Evolutionary conservation across 1,140 invertebrate genomes (phyloP).

Genomic region (Sarcophaga peregrina): DNA sequence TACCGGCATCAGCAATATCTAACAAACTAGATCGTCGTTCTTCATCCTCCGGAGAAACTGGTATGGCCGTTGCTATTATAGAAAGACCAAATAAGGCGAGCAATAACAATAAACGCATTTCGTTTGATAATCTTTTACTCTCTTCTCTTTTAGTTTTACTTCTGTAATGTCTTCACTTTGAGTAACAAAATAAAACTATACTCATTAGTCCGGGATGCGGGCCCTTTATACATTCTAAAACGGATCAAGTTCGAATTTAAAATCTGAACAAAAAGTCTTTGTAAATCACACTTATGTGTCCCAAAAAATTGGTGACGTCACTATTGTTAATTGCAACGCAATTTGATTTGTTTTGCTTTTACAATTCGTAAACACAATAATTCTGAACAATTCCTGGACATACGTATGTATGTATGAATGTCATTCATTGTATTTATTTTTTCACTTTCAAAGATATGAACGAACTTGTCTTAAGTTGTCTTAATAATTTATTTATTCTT

Average conservation of each 20-base stretch:
- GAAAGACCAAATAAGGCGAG: neutral
- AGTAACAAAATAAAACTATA: neutral
- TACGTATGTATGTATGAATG: no score
- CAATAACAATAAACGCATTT: neutral
- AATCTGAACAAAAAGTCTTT: neutral
- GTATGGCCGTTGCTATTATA: neutral
- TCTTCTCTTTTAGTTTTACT: neutral
- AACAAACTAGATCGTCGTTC: neutral
- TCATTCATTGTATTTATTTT: no score
- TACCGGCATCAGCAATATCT: neutral
- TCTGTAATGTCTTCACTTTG: neutral
- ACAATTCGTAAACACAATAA: no score
- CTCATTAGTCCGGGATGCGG: neutral
- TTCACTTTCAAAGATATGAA: no score
- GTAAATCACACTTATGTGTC: neutral
- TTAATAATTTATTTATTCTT: no score
- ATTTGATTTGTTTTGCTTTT: no score
- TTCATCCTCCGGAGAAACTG: neutral
- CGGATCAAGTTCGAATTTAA: no score
- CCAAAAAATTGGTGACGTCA: neutral
- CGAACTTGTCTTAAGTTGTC: no score
- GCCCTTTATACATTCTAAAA: neutral
- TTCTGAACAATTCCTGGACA: no score
- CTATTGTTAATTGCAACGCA: no score
- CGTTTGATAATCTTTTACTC: neutral